Base-by-base conservation (phyloP, 2,113 vertebrate genomes). In the Periophthalmodon schlosseri region DNA sequence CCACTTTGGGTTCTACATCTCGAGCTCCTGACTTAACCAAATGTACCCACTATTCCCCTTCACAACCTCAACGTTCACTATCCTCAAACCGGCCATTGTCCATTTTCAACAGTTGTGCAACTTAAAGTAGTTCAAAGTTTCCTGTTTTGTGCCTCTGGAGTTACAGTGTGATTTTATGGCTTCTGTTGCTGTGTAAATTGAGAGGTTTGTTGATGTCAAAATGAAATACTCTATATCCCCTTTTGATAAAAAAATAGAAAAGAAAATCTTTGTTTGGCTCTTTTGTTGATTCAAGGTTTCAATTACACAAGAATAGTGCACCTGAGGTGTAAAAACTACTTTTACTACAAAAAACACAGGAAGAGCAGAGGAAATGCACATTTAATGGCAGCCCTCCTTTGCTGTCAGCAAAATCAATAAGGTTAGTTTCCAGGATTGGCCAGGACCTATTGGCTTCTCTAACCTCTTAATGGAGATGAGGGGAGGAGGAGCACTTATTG, bases 61-160 rank as follows among this genome's bases (percentile, higher is more conserved):
- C 57, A 72, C 63, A 74, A 66, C 57, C 84, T 91, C 92, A 94
- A 94, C 92, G 95, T 92, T 91, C 91, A 91, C 94, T 91, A 94
- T 93, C 94, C 91, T 86, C 86, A 61, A 89, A 88, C 70, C 69
- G 82, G 77, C 76, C 74, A 92, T 90, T 89, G 77, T 87, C 84
- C 86, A 72, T 89, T 91, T 90, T 85, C 75, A 90, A 87, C 80
- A 88, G 87, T 89, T 84, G 91, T 93, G 89, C 91, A 95, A 94
- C 91, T 91, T 94, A 92, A 96, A 91, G 95, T 89, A 91, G 93
- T 94, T 86, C 87, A 86, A 92, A 66, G 85, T 87, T 91, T 94
- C 95, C 94, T 95, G 96, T 96, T 97, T 96, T 95, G 95, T 96
- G 96, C 96, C 96, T 98, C 94, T 90, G 93, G 95, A 91, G 94